A percentile compares a stretch with the other conserved stretches of the same genome.
Evolutionary conservation across 1,140 invertebrate genomes (phyloP).

Genomic region (Brachionus koreanus): DNA sequence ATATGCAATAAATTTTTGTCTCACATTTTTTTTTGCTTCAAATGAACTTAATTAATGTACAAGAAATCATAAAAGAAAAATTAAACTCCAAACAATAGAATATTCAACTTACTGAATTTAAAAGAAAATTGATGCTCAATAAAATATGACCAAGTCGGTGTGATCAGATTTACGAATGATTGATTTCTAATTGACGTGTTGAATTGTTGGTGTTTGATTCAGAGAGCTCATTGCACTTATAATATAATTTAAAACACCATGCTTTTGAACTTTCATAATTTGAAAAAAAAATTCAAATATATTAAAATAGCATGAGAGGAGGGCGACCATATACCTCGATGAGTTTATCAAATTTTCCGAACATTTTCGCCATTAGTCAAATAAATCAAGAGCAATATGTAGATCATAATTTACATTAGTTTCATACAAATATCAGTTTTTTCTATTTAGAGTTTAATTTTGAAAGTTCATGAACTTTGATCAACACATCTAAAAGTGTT

Average conservation of each 20-base stretch:
- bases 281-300: background rate
- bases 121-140: too few species aligned
- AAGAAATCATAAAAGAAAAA: too few species aligned
- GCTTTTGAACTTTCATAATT: constrained; percentile 8
- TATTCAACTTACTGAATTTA: too few species aligned
- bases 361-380: background rate
- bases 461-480: background rate
- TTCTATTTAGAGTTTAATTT: background rate
- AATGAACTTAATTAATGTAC: too few species aligned
- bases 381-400: background rate
- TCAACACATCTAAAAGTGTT: background rate
- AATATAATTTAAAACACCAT: background rate
- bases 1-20: too few species aligned
- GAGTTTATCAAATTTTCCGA: background rate
- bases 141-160: too few species aligned
- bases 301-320: background rate
- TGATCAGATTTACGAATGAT: too few species aligned
- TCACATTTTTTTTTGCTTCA: too few species aligned
- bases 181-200: background rate
- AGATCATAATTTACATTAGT: background rate
- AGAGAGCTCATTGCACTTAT: background rate
- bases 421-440: background rate
- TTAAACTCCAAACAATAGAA: too few species aligned
- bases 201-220: background rate
- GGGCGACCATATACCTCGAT: background rate